Evolutionary conservation across 2,888 invertebrate species (phyloP), one percentile per base, ranked within the genome.

Genomic region (Melinaea marsaeus): DNA sequence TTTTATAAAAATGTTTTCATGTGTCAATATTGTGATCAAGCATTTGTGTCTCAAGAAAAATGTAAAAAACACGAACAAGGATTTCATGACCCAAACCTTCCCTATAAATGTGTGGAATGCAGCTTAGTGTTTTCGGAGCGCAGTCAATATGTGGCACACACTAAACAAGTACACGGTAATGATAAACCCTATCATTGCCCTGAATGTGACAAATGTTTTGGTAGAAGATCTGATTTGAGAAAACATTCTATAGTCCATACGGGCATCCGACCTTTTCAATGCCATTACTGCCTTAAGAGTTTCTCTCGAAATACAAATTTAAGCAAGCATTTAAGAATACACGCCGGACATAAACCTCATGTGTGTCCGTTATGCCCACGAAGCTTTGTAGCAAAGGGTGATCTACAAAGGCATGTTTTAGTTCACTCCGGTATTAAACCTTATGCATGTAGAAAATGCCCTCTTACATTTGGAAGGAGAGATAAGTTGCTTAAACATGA

Each of bases 181-280:
- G 94, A 94, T 70, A 93, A 94, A 68, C 95, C 95, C 0, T 95
- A 94, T 74, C 91, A 93, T 46, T 95, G 95, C 74, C 92, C 93
- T 0, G 92, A 94, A 73, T 95, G 95, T 82, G 92, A 92, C 33
- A 93, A 94, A 75, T 92, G 93, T 55, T 95, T 95, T 80, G 93
- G 94, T 0, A 87, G 95, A 32, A 87, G 95, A 57, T 94, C 94
- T 7, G 95, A 95, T 82, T 80, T 95, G 51, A 90, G 94, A 67
- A 95, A 95, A 72, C 95, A 95, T 81, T 94, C 94, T 37, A 93
- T 95, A 69, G 95, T 95, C 0, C 95, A 95, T 72, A 94, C 95
- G n/a, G 95, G 95, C 4, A 92, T 93, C 56, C 92, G 95, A 69
- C 95, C 95, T 0, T 95, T 93, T 78, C 94, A 94, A 34, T 95